Evolutionary conservation across 37 sponge, comb jelly and placozoan genomes (phyloP), one percentile per base, ranked within the genome.

Genomic region (Aphrocallistes beatrix): DNA sequence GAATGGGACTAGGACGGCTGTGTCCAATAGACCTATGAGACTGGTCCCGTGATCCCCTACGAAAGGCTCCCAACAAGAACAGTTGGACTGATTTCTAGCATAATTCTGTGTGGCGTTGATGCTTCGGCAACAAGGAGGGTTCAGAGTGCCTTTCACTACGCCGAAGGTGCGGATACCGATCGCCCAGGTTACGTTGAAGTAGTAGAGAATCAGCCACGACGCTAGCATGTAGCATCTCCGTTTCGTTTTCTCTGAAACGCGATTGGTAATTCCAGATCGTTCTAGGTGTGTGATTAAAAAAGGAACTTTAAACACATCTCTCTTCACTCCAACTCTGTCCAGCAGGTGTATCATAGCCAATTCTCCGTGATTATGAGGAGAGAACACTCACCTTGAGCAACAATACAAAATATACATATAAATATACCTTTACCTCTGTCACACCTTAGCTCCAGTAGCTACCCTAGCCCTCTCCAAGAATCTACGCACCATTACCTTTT

Each of bases 211-310:
- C n/a, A 60, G 75, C 75, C 75, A 60, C 3, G 75, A 60, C 6
- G 21, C 75, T 60, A 60, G 75, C 75, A 60, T 60, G 75, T 60
- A 60, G 34, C 75, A 60, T 60, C 75, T 60, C n/a, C 75, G 25
- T 28, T 60, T 60, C 21, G 75, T 60, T 32, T 6, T 60, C 75
- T 6, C 17, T 25, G 75, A 60, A 60, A 21, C 25, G n/a, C 34
- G 17, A 6, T 13, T 60, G 25, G n/a, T 60, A 32, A 60, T 32
- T 60, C 3, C 6, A 60, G 75, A 60, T 60, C n/a, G 10, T 30
- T 60, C 75, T 3, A 60, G 34, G 28, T 25, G 21, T 6, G 10
- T 21, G 34, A 60, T 60, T 25, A 60, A 30, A 1, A 60, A 13
- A 19, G 75, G 75, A 60, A 60, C 75, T 60, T 60, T 60, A 60